Evolutionary conservation across 53 echinoderm and acorn worm genomes (phyloP).

Genomic region (Patiria pectinifera): DNA sequence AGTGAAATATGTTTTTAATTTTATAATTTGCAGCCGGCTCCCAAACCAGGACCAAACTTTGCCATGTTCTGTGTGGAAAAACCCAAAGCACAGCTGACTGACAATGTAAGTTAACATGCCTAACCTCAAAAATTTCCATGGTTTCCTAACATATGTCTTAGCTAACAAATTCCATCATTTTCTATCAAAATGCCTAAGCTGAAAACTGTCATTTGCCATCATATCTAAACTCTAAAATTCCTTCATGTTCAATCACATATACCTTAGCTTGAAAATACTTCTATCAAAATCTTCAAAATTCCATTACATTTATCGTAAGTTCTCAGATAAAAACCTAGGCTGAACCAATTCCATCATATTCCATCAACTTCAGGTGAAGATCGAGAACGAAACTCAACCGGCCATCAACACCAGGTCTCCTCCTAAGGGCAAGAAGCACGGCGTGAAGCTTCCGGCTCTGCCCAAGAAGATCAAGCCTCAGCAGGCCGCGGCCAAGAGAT

Average conservation of each 20-base stretch:
- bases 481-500: neutral
- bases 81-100: neutral
- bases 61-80: slow-evolving; percentile 46
- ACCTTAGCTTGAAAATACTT: too few relatives aligned
- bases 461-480: neutral
- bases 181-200: neutral
- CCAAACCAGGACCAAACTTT: slow-evolving; percentile 2
- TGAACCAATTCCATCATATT: neutral
- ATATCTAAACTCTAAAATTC: too few relatives aligned
- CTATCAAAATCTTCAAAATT: too few relatives aligned
- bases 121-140: neutral
- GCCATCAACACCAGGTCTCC: neutral
- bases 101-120: neutral
- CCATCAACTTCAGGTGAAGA: neutral
- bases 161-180: neutral
- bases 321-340: neutral
- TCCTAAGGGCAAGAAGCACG: neutral
- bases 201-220: too few relatives aligned
- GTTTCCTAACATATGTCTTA: neutral
- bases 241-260: too few relatives aligned
- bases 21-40: neutral
- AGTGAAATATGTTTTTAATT: too few relatives aligned
- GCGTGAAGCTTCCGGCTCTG: too few relatives aligned
- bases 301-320: too few relatives aligned
- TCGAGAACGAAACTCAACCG: slow-evolving; percentile 4